Conservation (phyloP, 2,797 vertebrate species). For the Tarsius wallacei region DNA sequence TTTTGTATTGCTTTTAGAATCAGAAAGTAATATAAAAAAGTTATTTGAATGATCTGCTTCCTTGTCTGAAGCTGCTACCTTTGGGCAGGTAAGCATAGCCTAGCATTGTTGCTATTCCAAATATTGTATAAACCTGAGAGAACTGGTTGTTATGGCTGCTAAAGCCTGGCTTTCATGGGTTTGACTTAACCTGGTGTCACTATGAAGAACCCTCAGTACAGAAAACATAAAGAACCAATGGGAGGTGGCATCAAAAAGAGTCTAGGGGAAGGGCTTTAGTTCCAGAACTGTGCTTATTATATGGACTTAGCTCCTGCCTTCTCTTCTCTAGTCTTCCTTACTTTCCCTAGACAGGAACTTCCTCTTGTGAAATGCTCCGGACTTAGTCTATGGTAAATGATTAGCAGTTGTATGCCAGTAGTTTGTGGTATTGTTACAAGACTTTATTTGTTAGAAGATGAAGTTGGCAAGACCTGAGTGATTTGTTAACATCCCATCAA, state of each 20-base stretch:
- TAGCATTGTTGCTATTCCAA: background rate
- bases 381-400: background rate
- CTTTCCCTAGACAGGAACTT: background rate
- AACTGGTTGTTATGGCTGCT: background rate
- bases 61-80: background rate
- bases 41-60: constrained; percentile 51
- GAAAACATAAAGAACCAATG: background rate
- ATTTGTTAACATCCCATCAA: constrained; percentile 52
- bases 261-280: background rate
- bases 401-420: background rate
- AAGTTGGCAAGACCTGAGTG: constrained; percentile 33
- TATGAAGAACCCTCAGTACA: background rate
- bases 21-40: background rate
- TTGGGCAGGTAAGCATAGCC: background rate
- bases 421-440: background rate
- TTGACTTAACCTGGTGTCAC: background rate
- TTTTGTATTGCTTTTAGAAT: constrained; percentile 45
- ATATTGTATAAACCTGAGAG: background rate
- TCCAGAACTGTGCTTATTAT: background rate
- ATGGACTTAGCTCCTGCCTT: background rate
- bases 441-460: constrained; percentile 18
- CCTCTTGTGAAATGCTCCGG: background rate
- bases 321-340: background rate
- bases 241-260: background rate
- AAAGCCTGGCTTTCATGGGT: background rate